These are phyloP conservation scores for Rhinoptilus africanus DNA, from an alignment of 2,113 vertebrate species.

Conservation along the genomic window DNA sequence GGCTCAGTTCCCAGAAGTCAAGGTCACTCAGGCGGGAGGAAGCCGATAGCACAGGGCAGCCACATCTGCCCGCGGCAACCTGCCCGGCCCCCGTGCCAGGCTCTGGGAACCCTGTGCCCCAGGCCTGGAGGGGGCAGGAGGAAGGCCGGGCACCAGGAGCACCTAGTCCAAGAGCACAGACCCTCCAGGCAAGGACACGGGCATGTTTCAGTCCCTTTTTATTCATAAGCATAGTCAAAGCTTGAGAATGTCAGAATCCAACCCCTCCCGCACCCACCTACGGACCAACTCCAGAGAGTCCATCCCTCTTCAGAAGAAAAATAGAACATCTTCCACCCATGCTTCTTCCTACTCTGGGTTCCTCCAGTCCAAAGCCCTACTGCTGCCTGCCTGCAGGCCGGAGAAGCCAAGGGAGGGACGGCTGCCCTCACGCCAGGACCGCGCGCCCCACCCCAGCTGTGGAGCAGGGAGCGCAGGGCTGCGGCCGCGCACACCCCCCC, in stretches of 20 bases:
- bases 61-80: accelerated
- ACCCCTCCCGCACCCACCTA: neutral
- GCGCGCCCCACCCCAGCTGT: neutral
- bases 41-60: accelerated
- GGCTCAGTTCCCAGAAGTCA: neutral
- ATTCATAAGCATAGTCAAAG: slow-evolving; percentile 46
- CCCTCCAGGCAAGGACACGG: neutral
- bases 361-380: neutral
- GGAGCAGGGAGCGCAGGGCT: accelerated
- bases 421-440: neutral
- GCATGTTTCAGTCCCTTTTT: neutral
- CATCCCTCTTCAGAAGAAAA: neutral
- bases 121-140: too few species aligned
- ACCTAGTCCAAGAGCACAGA: accelerated
- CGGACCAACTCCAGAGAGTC: neutral
- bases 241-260: neutral
- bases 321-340: neutral
- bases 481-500: accelerated
- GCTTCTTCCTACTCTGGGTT: neutral
- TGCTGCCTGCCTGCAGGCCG: slow-evolving; percentile 12
- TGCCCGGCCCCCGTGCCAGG: accelerated
- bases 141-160: too few species aligned
- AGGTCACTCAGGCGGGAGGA: neutral
- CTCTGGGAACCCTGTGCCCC: accelerated
- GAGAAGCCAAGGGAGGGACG: neutral